Evolutionary conservation across 2,113 vertebrate genomes (phyloP), one percentile per base, ranked within the genome.

Genomic region (Pterocles orientalis): DNA sequence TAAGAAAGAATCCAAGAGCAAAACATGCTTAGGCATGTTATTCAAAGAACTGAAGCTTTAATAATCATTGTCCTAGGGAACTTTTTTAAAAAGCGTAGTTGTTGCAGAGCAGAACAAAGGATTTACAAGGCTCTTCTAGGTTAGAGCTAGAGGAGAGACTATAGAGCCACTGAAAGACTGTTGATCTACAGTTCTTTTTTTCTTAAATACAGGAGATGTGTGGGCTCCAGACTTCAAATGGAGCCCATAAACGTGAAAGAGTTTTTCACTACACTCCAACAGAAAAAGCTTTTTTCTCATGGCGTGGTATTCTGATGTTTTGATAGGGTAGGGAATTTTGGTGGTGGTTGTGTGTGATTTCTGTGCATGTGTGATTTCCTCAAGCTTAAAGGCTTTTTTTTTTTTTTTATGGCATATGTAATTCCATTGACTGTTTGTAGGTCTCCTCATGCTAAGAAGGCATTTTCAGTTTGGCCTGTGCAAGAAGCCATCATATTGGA

Each of bases 181-280:
- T 77, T 82, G 21, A 68, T 65, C 39, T 72, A 10, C 16, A 36
- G 8, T 12, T 47, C 7, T 85, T 90, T 82, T 84, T 84, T 68
- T 72, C 41, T 87, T 43, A 76, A 82, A 53, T 85, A 57, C 20
- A 25, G 34, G 29, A 80, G 82, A 76, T 75, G 19, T 82, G 57
- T 85, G 57, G 56, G 36, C 77, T 93, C 58, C 57, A 72, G 43
- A 58, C 60, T 89, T 92, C 54, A 96, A 66, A 70, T 82, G 58
- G 17, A 82, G 62, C 45, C 43, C 70, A 78, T 89, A 91, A 94
- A 91, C 65, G 90, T 88, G 75, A 92, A 95, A 93, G 69, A 79
- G 14, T 60, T 91, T 94, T 95, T 43, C 18, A 10, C n/a, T 89
- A 6, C 7, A 11, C 33, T 91, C 91, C 31, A 71, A 3, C 3